phyloP scores from a whole-genome alignment of 2,888 invertebrate genomes.

The Frankliniella intonsa region DNA sequence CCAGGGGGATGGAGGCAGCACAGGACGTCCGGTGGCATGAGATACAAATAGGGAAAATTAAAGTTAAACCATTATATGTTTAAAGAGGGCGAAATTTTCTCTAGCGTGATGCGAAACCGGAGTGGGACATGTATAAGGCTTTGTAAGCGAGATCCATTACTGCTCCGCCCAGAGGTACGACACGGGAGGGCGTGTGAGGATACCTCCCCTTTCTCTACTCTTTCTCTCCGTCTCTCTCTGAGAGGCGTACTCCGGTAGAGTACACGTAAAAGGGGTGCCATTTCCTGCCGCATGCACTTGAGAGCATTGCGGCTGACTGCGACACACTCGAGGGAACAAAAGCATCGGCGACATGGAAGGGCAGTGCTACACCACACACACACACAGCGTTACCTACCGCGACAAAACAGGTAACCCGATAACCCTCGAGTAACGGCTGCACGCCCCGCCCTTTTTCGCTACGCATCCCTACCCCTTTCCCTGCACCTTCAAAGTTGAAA shows the following conservation, averaged over 20 bases:
- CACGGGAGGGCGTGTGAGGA: too few relatives aligned
- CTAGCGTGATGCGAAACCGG: too few relatives aligned
- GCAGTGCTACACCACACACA: background rate
- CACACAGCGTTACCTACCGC: background rate
- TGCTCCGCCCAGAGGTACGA: too few relatives aligned
- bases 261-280: slow-evolving; percentile 1
- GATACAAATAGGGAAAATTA: too few relatives aligned
- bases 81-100: too few relatives aligned
- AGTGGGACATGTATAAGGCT: too few relatives aligned
- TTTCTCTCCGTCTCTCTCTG: background rate
- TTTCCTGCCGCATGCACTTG: slow-evolving; percentile 9
- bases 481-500: too few relatives aligned
- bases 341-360: slow-evolving; percentile 22
- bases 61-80: too few relatives aligned
- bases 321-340: slow-evolving; percentile 23
- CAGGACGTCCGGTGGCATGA: too few relatives aligned
- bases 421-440: background rate
- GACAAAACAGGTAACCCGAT: slow-evolving; percentile 9
- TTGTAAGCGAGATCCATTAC: too few relatives aligned
- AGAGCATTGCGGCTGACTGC: slow-evolving; percentile 3
- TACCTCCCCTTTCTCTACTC: background rate
- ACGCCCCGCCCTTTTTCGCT: background rate
- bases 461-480: background rate
- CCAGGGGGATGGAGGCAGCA: too few relatives aligned
- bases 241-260: background rate